Base-by-base conservation (phyloP, 2,888 invertebrate species). In the Sphaeridia pumilis region DNA sequence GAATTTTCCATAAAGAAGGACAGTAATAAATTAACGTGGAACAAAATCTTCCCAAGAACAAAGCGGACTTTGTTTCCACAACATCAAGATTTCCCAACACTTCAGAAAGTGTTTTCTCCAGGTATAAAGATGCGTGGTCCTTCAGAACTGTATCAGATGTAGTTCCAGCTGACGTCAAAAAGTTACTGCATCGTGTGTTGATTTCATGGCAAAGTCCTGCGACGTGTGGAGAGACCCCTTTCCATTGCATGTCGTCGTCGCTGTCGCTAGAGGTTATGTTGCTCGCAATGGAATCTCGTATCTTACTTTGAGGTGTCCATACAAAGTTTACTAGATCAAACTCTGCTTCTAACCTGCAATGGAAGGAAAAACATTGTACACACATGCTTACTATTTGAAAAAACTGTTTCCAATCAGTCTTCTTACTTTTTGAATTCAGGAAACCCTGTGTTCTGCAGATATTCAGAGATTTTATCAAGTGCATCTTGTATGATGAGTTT, bases 1-100 rank as follows among this genome's bases (percentile, higher is more conserved):
- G 46, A 20, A 63, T 38, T 49, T 64, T 64, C 64, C 64, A 63
- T 4, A 64, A 27, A 26, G 58, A 59, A 7, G 61, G 59, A 42
- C 58, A 60, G 12, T 63, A 49, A 21, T 61, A 61, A 2, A 27
- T 24, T 3, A 64, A n/a, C 3, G 61, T 58, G 1, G 56, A 43
- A 12, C 55, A 55, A 49, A 61, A 59, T 27, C 59, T 35, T 25
- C 59, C 62, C 7, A 62, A 38, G 42, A 61, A 61, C 28, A 62
- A 54, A 17, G 35, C 28, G 1, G 38, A n/a, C 3, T 41, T 42
- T n/a, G 41, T 3, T 25, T 17, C 21, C 20, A 46, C 21, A 38
- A 7, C 17, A 17, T 5, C 20, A 2, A 52, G 14, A 10, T 31
- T 20, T 1, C 49, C 46, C 21, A 61, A 21, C 25, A 64, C 59